Conservation (phyloP, 1,140 invertebrate genomes). For the Tetraneura akinire region DNA sequence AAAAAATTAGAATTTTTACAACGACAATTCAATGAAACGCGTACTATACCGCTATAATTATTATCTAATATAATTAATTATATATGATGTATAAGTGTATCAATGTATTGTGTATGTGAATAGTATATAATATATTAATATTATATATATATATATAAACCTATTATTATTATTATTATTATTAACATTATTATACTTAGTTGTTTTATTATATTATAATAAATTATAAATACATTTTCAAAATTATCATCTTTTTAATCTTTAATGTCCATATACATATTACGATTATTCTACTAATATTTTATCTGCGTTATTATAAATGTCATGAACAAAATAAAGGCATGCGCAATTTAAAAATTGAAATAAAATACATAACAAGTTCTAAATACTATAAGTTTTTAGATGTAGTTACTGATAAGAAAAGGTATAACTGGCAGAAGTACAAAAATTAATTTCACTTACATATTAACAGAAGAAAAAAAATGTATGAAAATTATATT, state of each 20-base stretch:
- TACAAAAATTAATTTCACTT: too few relatives aligned
- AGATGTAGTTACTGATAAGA: too few relatives aligned
- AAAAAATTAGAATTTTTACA: neutral
- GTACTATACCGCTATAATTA: constrained; percentile 3
- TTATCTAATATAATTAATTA: constrained; percentile 9
- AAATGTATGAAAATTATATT: too few relatives aligned
- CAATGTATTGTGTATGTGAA: constrained; percentile 1
- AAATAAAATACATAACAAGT: too few relatives aligned
- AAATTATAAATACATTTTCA: constrained; percentile 39
- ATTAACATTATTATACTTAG: constrained; percentile 22
- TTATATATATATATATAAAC: constrained; percentile 6
- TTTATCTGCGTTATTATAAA: too few relatives aligned
- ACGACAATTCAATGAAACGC: neutral
- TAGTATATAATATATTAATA: constrained; percentile 15
- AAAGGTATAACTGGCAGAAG: too few relatives aligned
- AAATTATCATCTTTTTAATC: neutral
- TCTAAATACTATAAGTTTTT: too few relatives aligned
- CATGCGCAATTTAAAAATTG: too few relatives aligned
- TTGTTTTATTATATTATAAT: constrained; percentile 44
- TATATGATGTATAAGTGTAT: constrained; percentile 12
- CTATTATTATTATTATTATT: constrained; percentile 23
- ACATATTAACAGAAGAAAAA: too few relatives aligned
- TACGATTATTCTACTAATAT: too few relatives aligned
- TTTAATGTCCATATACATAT: too few relatives aligned
- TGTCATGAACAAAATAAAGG: too few relatives aligned